Conservation (phyloP, 2,888 invertebrate species). For the Heliconius cydno region DNA sequence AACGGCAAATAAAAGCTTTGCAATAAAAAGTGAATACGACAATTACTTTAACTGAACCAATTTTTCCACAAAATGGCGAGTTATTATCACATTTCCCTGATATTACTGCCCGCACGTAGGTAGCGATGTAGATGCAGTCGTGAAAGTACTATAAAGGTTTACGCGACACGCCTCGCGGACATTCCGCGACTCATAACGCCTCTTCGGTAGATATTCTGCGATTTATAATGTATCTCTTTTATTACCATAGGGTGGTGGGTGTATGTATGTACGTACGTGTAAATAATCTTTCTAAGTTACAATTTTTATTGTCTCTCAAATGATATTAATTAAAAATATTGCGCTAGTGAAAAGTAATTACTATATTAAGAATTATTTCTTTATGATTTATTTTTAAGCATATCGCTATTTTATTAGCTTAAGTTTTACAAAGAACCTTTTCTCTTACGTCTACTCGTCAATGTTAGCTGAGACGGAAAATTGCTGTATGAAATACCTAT, state of each 20-base stretch:
- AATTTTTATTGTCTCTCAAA: not conserved
- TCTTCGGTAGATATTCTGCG: conserved; percentile 65
- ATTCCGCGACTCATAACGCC: conserved; percentile 66
- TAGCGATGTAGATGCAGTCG: conserved; percentile 67
- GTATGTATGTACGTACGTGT: not conserved
- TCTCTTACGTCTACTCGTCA: no score
- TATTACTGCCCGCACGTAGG: conserved; percentile 49
- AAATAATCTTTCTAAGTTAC: not conserved
- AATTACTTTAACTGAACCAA: conserved; percentile 41
- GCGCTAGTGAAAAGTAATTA: no score
- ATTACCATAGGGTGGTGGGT: conserved; percentile 66
- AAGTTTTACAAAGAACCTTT: no score
- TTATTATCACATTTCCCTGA: conserved; percentile 41
- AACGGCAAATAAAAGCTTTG: conserved; percentile 12
- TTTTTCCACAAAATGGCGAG: conserved; percentile 32
- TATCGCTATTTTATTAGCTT: no score
- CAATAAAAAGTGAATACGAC: conserved; percentile 24
- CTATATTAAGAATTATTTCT: no score
- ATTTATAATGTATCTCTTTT: conserved; percentile 75
- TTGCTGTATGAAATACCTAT: no score
- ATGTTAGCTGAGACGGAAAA: no score
- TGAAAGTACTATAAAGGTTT: conserved; percentile 77
- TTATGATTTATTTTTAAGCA: no score
- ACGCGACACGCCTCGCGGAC: conserved; percentile 71
- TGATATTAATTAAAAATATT: not conserved